Base-by-base conservation (phyloP, 2,888 invertebrate species). In the Lacanobia wlatinum region DNA sequence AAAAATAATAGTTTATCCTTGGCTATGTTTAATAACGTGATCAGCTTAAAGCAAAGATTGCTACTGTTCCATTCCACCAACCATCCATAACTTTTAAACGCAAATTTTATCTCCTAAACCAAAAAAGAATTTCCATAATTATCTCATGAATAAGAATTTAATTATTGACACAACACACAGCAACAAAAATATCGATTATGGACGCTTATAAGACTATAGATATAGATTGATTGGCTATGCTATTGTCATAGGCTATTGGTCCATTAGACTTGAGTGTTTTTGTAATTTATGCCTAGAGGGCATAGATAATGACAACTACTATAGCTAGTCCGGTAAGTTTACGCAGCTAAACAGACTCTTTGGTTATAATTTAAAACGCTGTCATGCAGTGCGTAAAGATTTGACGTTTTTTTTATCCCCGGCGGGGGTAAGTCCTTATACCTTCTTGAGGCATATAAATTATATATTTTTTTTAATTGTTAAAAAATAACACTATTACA, bases 131-230 rank as follows among this genome's bases (percentile, higher is more conserved):
- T 43, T 43, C n/a, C 28, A 43, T 68, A n/a, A 21, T 68, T 23
- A n/a, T n/a, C 8, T n/a, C n/a, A 66, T 16, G 38, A 38, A 64
- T n/a, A 16, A 23, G 23, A n/a, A 38, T 65, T 28, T 40, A 40
- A 14, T 16, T 38, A 66, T 12, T 40, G 23, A 52, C 38, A 18
- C 12, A 46, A 34, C 18, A 21, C 28, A 23, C 3, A 14, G 9
- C 34, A 28, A 53, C 43, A 53, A 71, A 73, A 48, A 46, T 12
- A 14, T 4, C 23, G 6, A 72, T 73, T 12, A 71, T 53, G 16
- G 7, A 10, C 12, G 28, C 14, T 8, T 34, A 23, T 50, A 73
- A 2, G n/a, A 67, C 40, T 16, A n/a, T 50, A 73, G 50, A 56
- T 28, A 28, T 28, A 28, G 1, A 28, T 28, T 2, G 28, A 28